Evolutionary conservation across 1,140 invertebrate species (phyloP), one percentile per base, ranked within the genome.

Genomic region (Conopomorpha cramerella): DNA sequence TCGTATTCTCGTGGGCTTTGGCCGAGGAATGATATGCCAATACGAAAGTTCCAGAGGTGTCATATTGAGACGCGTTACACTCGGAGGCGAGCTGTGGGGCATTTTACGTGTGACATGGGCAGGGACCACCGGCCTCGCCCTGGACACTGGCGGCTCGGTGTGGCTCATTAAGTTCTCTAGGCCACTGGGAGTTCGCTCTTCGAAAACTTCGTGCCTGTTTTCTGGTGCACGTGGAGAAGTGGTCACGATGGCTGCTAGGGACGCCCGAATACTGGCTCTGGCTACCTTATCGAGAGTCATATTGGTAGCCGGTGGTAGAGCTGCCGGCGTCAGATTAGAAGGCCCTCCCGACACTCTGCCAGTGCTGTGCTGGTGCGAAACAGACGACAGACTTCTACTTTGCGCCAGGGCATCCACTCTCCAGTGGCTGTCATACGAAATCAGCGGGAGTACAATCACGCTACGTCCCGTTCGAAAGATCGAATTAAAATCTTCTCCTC

Each of bases 91-190:
- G 10, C 89, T 90, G 44, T 92, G 91, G 41, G 92, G 93, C 17
- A 90, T 93, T 4, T 76, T 97, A 30, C 88, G 93, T 65, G 81
- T 97, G 78, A 92, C 86, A 78, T 95, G 85, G 82, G 72, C 79
- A 16, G 74, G 63, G 0, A 53, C 54, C 2, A 76, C 78, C 14
- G 78, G 72, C 0, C 71, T 98, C 10, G 92, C 93, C 31, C 89
- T 92, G 13, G 96, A 99, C 66, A 96, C 92, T 39, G 95, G 95
- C 10, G 96, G 96, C 1, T 97, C 93, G n/a, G 95, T 99, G 2
- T 99, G 96, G 84, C 90, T 98, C 51, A 79, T 99, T 8, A 90
- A 86, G 53, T 95, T 98, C 53, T 94, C 92, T 46, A 80, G 94
- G 37, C 86, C 91, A 4, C 84, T 98, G 55, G 95, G 95, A 2